Conservation (phyloP, 1,140 invertebrate species). For the Drosophila serrata region DNA sequence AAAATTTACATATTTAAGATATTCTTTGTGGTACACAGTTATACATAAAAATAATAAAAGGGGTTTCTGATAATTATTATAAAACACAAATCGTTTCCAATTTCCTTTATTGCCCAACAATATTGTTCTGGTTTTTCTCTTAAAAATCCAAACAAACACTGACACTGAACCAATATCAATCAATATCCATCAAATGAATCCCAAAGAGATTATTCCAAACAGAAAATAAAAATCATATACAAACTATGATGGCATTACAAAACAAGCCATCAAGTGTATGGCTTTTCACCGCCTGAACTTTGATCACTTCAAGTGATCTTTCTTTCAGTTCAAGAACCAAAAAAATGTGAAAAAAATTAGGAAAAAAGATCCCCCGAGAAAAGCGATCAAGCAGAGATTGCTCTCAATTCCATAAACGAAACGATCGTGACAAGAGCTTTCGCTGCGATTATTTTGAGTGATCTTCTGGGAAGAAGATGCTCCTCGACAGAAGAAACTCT, state of each 20-base stretch:
- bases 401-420: slow-evolving; percentile 44
- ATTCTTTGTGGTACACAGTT: too few species aligned
- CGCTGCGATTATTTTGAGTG: slow-evolving; percentile 51
- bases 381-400: slow-evolving; percentile 25
- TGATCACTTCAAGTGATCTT: slow-evolving; percentile 23
- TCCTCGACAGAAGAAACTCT: slow-evolving; percentile 28
- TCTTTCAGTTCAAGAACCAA: background rate
- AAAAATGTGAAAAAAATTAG: background rate
- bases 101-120: background rate
- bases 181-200: slow-evolving; percentile 1
- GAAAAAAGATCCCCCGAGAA: background rate
- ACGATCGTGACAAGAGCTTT: slow-evolving; percentile 52
- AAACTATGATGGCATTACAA: slow-evolving; percentile 12
- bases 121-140: background rate
- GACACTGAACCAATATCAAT: background rate
- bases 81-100: too few species aligned
- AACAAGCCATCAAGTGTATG: slow-evolving; percentile 8
- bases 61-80: too few species aligned
- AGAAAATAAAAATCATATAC: background rate
- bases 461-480: slow-evolving; percentile 47
- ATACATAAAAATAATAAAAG: too few species aligned
- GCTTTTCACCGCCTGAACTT: slow-evolving; percentile 12
- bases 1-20: too few species aligned
- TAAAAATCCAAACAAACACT: background rate
- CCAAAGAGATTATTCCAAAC: background rate